phyloP scores from a whole-genome alignment of 2,113 vertebrate genomes.

The Tychaedon coryphoeus region DNA sequence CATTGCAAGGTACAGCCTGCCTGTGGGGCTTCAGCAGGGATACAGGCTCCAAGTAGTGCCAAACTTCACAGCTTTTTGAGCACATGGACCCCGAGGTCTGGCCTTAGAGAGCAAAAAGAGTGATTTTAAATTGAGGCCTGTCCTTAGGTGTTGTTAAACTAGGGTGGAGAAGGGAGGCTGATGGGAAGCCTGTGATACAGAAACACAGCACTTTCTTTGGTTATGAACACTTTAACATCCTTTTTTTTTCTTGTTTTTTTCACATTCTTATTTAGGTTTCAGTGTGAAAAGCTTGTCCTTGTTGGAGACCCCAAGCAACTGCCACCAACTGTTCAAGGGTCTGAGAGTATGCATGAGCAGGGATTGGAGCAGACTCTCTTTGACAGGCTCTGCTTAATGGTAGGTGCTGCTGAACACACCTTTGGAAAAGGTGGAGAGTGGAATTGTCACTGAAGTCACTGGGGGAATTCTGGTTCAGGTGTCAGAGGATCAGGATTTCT shows the following conservation, averaged over 20 bases:
- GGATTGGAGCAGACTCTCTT: conserved; percentile 83
- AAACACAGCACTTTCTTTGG: rapidly evolving
- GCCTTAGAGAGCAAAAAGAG: background rate
- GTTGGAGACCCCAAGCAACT: conserved; percentile 82
- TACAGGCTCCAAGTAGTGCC: background rate
- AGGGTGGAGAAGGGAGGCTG: background rate
- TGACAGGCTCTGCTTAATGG: conserved; percentile 78
- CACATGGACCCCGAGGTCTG: rapidly evolving
- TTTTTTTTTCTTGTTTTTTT: background rate
- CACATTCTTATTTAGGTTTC: conserved; percentile 67
- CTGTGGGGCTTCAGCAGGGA: background rate
- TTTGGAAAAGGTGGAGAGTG: background rate
- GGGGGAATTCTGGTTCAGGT: background rate
- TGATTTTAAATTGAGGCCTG: background rate
- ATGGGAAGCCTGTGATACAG: background rate
- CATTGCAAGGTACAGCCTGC: conserved; percentile 73
- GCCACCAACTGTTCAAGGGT: conserved; percentile 80
- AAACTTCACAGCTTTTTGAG: background rate
- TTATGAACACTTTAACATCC: background rate
- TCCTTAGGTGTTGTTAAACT: background rate
- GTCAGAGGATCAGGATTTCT: background rate
- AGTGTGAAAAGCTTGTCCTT: conserved; percentile 80
- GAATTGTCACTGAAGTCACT: background rate
- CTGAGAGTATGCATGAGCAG: conserved; percentile 70
- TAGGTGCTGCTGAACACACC: background rate